Conservation (phyloP, 2,113 vertebrate species). For the Gasterosteus aculeatus region DNA sequence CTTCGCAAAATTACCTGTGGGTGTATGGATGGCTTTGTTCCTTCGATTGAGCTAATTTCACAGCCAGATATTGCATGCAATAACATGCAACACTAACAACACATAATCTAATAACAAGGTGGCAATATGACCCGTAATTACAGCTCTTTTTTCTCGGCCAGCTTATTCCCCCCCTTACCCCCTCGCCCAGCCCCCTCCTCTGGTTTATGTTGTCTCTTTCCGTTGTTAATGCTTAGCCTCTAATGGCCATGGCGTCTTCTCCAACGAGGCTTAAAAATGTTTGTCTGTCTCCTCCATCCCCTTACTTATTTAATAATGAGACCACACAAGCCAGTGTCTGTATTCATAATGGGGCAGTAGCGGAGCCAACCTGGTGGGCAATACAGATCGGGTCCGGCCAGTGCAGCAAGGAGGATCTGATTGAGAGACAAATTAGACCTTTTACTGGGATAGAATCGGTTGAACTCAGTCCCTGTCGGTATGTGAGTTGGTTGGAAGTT, state of each 20-base stretch:
- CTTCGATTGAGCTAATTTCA: constrained; percentile 40
- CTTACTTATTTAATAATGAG: constrained; percentile 85
- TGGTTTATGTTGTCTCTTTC: constrained; percentile 70
- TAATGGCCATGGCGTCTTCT: constrained; percentile 85
- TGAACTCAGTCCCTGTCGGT: constrained; percentile 70
- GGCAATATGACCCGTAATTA: constrained; percentile 77
- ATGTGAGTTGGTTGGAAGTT: constrained; percentile 43
- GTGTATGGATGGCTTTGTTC: constrained; percentile 18
- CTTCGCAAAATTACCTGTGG: constrained; percentile 12
- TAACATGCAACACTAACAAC: neutral
- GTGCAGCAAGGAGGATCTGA: constrained; percentile 71
- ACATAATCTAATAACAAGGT: constrained; percentile 69
- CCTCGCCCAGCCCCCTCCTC: constrained; percentile 17
- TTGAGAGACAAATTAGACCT: constrained; percentile 78
- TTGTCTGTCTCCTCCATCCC: constrained; percentile 83
- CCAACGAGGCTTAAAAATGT: constrained; percentile 77
- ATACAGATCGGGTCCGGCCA: constrained; percentile 68
- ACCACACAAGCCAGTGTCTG: constrained; percentile 82
- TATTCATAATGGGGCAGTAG: constrained; percentile 82
- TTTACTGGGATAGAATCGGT: constrained; percentile 59
- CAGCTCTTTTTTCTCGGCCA: constrained; percentile 46
- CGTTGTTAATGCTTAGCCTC: constrained; percentile 80
- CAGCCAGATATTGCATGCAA: constrained; percentile 43
- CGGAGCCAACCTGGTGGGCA: constrained; percentile 74
- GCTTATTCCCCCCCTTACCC: constrained; percentile 30